Evolutionary conservation across 1,140 invertebrate genomes (phyloP), one percentile per base, ranked within the genome.

Genomic region (Micrasema longulum): DNA sequence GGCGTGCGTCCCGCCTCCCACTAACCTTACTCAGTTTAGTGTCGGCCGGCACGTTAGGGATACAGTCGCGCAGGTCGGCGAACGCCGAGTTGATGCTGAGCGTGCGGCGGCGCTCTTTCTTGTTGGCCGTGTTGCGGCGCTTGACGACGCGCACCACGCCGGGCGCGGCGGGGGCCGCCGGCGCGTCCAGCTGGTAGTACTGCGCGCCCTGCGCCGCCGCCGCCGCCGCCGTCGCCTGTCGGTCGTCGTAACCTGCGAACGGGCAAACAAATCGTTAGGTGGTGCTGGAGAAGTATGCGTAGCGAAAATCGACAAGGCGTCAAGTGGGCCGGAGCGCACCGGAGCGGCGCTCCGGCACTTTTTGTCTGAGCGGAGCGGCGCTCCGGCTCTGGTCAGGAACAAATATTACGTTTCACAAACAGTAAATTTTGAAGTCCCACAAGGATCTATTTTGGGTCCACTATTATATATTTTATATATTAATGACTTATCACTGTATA

Each of bases 21-120:
- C 79, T 82, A 80, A 90, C 88, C 83, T 97, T 96, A 7, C 93
- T 95, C 50, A 97, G 82, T 83, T 98, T 98, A 0, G 96, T 98
- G 79, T 98, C 97, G 0, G 93, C 90, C 0, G 96, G 96, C 5
- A 98, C 96, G 78, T 98, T 97, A 0, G 97, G 97, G 77, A 99
- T 98, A 80, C 95, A 95, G 68, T 97, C 95, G 2, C 97, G 83
- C 0, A 98, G 85, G 78, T 95, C 92, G 0, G 95, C 91, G 79
- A 98, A 99, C 0, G 96, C 97, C 69, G 92, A 96, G 84, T 99
- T 99, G 74, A 99, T 97, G 74, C 93, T 96, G 81, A 95, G 93
- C 0, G 97, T 99, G 65, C 96, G 83, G 77, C 96, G 81, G 43
- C 96, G 83, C 80, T 98, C 97, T 80, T 98, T 98, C 83, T 96